These are phyloP conservation scores for Temnothorax curvispinosus DNA, from an alignment of 1,140 invertebrate genomes.

Conservation along the genomic window DNA sequence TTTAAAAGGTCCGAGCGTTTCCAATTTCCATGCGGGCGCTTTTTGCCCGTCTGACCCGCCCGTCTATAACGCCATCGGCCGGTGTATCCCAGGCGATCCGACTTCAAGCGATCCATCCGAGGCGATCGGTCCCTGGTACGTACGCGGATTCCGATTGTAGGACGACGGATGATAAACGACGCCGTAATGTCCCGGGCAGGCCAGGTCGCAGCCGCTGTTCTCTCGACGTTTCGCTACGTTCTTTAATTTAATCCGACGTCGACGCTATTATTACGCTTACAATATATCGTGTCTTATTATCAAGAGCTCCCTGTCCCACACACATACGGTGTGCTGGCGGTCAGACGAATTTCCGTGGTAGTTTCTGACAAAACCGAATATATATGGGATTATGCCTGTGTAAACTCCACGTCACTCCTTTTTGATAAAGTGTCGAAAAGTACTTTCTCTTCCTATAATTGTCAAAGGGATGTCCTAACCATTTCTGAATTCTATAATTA, in stretches of 20 bases:
- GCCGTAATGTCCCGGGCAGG: slow-evolving; percentile 55
- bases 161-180: slow-evolving; percentile 63
- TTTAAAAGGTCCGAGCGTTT: slow-evolving; percentile 40
- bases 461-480: background rate
- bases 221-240: slow-evolving; percentile 15
- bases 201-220: slow-evolving; percentile 12
- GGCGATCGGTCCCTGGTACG: slow-evolving; percentile 34
- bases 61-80: slow-evolving; percentile 30
- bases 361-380: slow-evolving; percentile 17
- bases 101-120: slow-evolving; percentile 58
- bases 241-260: slow-evolving; percentile 54
- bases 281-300: slow-evolving; percentile 51
- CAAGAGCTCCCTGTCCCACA: background rate
- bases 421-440: background rate
- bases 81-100: slow-evolving; percentile 14
- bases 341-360: slow-evolving; percentile 25
- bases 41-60: slow-evolving; percentile 26
- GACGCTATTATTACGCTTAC: slow-evolving; percentile 52
- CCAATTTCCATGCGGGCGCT: slow-evolving; percentile 47
- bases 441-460: background rate
- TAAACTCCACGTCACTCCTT: background rate
- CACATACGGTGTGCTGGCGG: background rate
- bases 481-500: background rate
- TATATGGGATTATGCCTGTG: background rate
- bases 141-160: slow-evolving; percentile 18